phyloP scores from a whole-genome alignment of 2,113 vertebrate species.

The Tachysurus fulvidraco region DNA sequence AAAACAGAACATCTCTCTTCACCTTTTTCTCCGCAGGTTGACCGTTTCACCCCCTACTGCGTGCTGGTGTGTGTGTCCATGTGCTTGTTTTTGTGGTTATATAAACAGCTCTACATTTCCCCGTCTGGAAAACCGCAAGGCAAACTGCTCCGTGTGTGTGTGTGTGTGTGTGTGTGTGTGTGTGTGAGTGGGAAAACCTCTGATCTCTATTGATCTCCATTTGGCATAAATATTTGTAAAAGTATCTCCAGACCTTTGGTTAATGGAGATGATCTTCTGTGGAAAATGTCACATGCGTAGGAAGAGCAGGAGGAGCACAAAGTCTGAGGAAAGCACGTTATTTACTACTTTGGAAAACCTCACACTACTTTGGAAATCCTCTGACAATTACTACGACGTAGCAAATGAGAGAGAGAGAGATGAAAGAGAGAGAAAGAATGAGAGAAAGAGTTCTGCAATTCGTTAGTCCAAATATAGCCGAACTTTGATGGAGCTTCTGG shows the following conservation, averaged over 20 bases:
- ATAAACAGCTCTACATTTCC: conserved; percentile 21
- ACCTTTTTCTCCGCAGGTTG: background rate
- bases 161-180: background rate
- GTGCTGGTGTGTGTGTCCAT: background rate
- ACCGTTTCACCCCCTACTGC: background rate
- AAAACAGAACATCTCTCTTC: conserved; percentile 16
- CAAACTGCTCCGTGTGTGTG: background rate
- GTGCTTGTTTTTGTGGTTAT: conserved; percentile 33
- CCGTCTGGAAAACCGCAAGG: conserved; percentile 7
- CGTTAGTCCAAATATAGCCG: conserved; percentile 36
- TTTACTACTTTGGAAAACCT: conserved; percentile 12
- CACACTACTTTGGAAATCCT: background rate
- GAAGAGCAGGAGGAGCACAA: background rate
- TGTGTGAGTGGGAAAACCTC: background rate
- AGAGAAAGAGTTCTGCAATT: conserved; percentile 2
- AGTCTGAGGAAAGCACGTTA: background rate
- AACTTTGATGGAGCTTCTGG: conserved; percentile 22
- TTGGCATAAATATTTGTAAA: conserved; percentile 41
- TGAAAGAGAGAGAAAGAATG: background rate
- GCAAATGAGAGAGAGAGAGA: too few species aligned
- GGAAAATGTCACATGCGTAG: background rate
- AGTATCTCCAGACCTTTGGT: background rate
- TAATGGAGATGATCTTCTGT: background rate
- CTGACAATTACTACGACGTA: background rate
- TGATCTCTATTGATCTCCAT: conserved; percentile 23